Evolutionary conservation across 2,797 vertebrate genomes (phyloP), one percentile per base, ranked within the genome.

Genomic region (Garrulus glandarius): DNA sequence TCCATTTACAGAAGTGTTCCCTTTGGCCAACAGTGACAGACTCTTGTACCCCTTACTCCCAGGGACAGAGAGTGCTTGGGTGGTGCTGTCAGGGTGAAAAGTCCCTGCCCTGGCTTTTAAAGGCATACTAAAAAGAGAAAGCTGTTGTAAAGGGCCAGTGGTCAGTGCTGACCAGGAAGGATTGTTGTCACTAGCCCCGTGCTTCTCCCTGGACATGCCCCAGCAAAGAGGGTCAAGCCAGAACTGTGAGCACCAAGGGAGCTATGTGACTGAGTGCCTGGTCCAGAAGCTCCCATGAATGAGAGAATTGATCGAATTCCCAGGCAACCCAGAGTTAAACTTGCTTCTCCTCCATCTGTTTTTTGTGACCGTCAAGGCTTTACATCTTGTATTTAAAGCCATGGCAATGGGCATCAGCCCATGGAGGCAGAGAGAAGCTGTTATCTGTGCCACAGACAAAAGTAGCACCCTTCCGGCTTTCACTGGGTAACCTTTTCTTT

Each of bases 381-480:
- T 89, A 10, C 27, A 55, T 26, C 55, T 75, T 0, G 0, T 29
- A 24, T 82, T 37, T 69, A 47, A 63, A 92, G 29, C 14, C 30
- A 3, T 22, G 46, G 29, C 0, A 0, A 18, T 44, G 32, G 36
- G 13, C 30, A 39, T 60, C 14, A 47, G n/a, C 44, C 47, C 27
- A 2, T 15, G 52, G 74, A 59, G 59, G 36, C 22, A 52, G 32
- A 87, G 36, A 13, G 52, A 44, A 83, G 10, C 46, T 77, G 23
- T 61, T 53, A 34, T 36, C 23, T 69, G 34, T 30, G 22, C 17
- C 1, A 67, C 63, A 13, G 8, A 23, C 12, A 46, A 50, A 81
- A 74, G 14, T 6, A 27, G 29, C 16, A 41, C 7, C 11, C 17
- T 83, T 57, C 10, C 29, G 36, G 34, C 6, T 81, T 84, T 81